A percentile compares a stretch with the other conserved stretches of the same genome.
Conservation (phyloP, 2,113 vertebrate genomes). For the Dromas ardeola region DNA sequence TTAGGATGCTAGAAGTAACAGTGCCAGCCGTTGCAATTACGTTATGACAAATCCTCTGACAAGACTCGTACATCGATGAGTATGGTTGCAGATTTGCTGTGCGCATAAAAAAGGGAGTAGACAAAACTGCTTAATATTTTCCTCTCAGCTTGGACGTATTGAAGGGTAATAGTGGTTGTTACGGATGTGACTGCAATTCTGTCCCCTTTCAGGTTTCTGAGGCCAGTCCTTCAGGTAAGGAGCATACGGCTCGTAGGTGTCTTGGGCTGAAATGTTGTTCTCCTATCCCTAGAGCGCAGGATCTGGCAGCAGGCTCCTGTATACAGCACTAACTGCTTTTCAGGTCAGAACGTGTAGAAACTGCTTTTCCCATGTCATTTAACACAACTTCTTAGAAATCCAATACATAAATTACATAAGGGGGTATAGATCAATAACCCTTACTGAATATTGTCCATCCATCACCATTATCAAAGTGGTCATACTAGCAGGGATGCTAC, state of each 20-base stretch:
- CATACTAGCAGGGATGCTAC: background rate
- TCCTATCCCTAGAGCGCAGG: background rate
- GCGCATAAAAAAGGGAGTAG: background rate
- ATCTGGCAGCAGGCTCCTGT: background rate
- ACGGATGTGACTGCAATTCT: background rate
- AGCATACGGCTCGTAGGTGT: background rate
- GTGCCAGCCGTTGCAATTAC: background rate
- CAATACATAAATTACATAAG: background rate
- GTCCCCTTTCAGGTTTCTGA: background rate
- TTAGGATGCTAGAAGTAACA: background rate
- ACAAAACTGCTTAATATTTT: background rate
- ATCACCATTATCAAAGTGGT: background rate
- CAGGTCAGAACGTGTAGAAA: background rate
- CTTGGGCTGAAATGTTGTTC: background rate
- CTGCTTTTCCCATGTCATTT: background rate
- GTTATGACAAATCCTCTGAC: background rate
- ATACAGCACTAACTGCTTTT: background rate
- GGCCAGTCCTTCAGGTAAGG: background rate
- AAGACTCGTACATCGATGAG: background rate
- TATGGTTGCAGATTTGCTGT: background rate
- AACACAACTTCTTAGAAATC: background rate
- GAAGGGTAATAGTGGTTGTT: background rate
- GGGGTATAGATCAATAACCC: background rate
- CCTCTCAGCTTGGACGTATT: rapidly evolving
- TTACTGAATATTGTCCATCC: background rate